Evolutionary conservation across 1,140 invertebrate genomes (phyloP).

Genomic region (Proctacanthus coquilletti): DNA sequence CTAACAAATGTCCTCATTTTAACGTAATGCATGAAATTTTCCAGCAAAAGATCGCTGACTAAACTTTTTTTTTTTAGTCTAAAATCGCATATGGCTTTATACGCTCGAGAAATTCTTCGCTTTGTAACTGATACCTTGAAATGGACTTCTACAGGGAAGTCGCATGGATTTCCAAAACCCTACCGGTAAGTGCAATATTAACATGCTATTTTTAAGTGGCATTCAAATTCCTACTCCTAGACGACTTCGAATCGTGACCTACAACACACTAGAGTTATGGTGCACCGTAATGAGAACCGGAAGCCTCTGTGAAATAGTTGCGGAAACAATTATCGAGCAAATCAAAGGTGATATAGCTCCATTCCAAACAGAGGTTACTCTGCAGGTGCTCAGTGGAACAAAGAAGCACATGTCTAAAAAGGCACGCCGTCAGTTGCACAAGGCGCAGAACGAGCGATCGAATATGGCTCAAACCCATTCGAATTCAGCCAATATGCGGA

Average conservation of each 20-base stretch:
- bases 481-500: constrained; percentile 2
- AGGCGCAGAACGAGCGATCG: constrained; percentile 6
- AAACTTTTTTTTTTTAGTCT: constrained; percentile 1
- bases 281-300: constrained; percentile 6
- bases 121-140: constrained; percentile 5
- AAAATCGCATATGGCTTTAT: constrained; percentile 1
- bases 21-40: constrained; percentile 2
- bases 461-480: constrained; percentile 7
- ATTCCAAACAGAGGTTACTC: constrained; percentile 7
- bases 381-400: constrained; percentile 8
- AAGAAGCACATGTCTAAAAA: constrained; percentile 9
- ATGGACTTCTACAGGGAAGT: constrained; percentile 4
- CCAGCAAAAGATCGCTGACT: not conserved
- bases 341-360: constrained; percentile 8
- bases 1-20: constrained; percentile 4
- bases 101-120: constrained; percentile 1
- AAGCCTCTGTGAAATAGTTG: constrained; percentile 5
- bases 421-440: constrained; percentile 7
- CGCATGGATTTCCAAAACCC: constrained; percentile 1
- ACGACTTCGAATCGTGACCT: not conserved
- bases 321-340: constrained; percentile 6
- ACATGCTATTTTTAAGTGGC: not conserved
- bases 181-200: not conserved
- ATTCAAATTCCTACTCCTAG: not conserved
- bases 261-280: constrained; percentile 6